A percentile compares a stretch with the other conserved stretches of the same genome.
These are phyloP conservation scores for Linurgus olivaceus DNA, from an alignment of 2,797 vertebrate species.

Conservation along the genomic window DNA sequence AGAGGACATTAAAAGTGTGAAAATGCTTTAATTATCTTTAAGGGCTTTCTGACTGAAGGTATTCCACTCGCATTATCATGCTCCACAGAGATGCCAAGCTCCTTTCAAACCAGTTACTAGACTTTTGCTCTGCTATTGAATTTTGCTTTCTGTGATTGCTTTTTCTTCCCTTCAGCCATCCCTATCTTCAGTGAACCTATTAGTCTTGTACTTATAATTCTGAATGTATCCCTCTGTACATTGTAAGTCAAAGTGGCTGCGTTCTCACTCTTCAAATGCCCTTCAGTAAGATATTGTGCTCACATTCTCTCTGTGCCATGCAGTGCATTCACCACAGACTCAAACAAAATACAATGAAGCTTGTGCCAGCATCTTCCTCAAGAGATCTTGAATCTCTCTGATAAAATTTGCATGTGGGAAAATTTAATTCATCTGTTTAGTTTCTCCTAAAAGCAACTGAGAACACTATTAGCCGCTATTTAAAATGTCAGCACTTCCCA, in stretches of 20 bases:
- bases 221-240: conserved; percentile 21
- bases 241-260: background rate
- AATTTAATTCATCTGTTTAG: background rate
- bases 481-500: background rate
- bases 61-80: background rate
- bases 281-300: background rate
- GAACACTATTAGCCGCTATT: background rate
- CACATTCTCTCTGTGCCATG: background rate
- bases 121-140: conserved; percentile 33
- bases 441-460: background rate
- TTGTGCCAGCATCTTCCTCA: background rate
- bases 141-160: conserved; percentile 16
- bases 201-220: conserved; percentile 46
- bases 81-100: conserved; percentile 16
- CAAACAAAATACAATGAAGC: background rate
- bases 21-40: conserved; percentile 53
- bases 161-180: conserved; percentile 32
- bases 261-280: conserved; percentile 4
- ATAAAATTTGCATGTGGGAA: background rate
- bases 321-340: background rate
- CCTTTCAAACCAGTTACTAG: conserved; percentile 29
- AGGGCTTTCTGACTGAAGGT: conserved; percentile 12
- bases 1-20: background rate
- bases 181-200: conserved; percentile 6
- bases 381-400: background rate